phyloP scores from a whole-genome alignment of 2,888 invertebrate species.

The Stenurella melanura region DNA sequence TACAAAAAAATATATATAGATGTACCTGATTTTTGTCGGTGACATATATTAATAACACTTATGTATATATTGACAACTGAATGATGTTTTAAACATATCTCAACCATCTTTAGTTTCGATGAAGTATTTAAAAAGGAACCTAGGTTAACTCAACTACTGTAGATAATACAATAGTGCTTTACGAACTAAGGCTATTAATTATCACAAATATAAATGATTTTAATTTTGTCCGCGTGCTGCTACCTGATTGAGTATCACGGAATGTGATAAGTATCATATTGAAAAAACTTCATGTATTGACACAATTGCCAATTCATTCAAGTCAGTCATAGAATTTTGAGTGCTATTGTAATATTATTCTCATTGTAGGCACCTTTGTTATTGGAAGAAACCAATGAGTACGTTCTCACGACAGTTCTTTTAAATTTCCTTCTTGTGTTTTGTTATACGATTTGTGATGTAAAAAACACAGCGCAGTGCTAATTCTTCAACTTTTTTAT shows the following conservation, averaged over 20 bases:
- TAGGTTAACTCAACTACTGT: neutral
- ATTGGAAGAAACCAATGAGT: no score
- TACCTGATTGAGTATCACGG: neutral
- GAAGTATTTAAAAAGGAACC: neutral
- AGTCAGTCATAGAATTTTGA: no score
- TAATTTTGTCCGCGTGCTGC: neutral
- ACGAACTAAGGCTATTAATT: neutral
- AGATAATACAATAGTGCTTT: slow-evolving; percentile 9
- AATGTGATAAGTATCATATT: no score
- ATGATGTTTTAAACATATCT: slow-evolving; percentile 15
- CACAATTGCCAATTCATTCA: no score
- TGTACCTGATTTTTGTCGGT: neutral
- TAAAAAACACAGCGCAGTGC: no score
- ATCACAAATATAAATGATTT: neutral
- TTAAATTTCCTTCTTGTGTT: no score
- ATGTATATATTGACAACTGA: slow-evolving; percentile 7
- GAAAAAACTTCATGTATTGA: no score
- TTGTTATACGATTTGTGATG: no score
- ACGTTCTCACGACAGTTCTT: no score
- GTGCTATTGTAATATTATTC: no score
- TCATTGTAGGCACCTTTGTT: no score
- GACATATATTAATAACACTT: slow-evolving; percentile 25
- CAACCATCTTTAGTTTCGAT: neutral
- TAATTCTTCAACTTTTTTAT: no score
- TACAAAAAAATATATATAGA: neutral